These are phyloP conservation scores for Conistra vaccinii DNA, from an alignment of 2,888 invertebrate genomes.

Conservation along the genomic window DNA sequence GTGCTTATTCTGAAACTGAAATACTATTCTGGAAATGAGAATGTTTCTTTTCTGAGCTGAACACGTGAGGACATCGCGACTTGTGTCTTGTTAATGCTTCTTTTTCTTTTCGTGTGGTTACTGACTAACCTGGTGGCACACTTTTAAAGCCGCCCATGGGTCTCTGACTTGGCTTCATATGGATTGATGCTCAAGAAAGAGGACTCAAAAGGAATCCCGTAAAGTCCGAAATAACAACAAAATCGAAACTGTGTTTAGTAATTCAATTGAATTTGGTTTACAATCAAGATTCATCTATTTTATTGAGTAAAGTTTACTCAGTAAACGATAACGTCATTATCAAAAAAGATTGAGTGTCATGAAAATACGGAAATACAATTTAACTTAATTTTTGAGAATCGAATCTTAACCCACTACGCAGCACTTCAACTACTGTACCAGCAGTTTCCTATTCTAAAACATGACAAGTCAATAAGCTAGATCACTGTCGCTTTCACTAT, in stretches of 20 bases:
- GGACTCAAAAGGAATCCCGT: not conserved
- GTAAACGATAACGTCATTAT: too few relatives aligned
- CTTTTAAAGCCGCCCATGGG: too few relatives aligned
- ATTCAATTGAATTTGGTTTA: not conserved
- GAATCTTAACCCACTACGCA: not conserved
- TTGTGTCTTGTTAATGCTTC: too few relatives aligned
- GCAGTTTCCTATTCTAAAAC: slow-evolving; percentile 26
- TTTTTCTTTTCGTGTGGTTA: too few relatives aligned
- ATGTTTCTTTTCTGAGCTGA: not conserved
- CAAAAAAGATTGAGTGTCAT: too few relatives aligned
- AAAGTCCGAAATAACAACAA: not conserved
- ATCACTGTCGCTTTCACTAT: slow-evolving; percentile 67
- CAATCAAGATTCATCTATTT: too few relatives aligned
- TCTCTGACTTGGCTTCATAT: too few relatives aligned
- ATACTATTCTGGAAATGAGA: not conserved
- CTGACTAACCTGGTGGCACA: too few relatives aligned
- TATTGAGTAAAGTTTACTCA: too few relatives aligned
- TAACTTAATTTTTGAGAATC: not conserved
- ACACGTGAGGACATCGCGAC: not conserved
- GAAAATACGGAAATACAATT: not conserved
- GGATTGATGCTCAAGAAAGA: not conserved
- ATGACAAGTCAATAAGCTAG: slow-evolving; percentile 57
- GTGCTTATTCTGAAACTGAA: too few relatives aligned
- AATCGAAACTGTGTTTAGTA: not conserved
- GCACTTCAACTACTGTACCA: not conserved